Percentiles rank a stretch among this genome's conserved stretches.
phyloP scores from a whole-genome alignment of 2,888 invertebrate species.

The Timema cristinae region DNA sequence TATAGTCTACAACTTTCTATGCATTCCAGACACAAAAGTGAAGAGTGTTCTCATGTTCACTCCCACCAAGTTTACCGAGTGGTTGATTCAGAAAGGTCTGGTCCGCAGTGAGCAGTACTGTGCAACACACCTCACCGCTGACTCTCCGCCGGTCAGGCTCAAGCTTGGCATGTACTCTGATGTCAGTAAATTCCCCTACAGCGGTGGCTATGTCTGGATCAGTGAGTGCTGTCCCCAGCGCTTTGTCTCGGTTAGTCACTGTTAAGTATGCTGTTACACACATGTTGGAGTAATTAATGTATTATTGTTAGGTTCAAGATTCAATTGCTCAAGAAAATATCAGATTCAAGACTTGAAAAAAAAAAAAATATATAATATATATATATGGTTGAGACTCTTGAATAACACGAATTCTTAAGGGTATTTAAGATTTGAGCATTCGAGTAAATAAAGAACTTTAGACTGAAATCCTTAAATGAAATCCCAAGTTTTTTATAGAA shows the following conservation, averaged over 20 bases:
- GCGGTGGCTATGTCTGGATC: constrained; percentile 90
- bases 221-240: constrained; percentile 81
- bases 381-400: too few relatives aligned
- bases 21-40: constrained; percentile 64
- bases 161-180: constrained; percentile 86
- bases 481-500: too few relatives aligned
- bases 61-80: constrained; percentile 82
- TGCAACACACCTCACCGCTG: constrained; percentile 52
- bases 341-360: too few relatives aligned
- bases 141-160: constrained; percentile 52
- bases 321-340: not conserved
- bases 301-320: not conserved
- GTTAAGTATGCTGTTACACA: too few relatives aligned
- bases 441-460: too few relatives aligned
- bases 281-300: not conserved
- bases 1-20: too few relatives aligned
- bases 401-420: too few relatives aligned
- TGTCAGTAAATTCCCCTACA: constrained; percentile 77
- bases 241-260: constrained; percentile 63
- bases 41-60: constrained; percentile 77
- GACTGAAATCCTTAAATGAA: too few relatives aligned
- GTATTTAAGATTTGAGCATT: too few relatives aligned
- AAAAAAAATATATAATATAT: too few relatives aligned
- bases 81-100: constrained; percentile 82
- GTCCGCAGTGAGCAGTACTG: constrained; percentile 78